phyloP scores from a whole-genome alignment of 2,113 vertebrate genomes.

The Ctenodactylus gundi region DNA sequence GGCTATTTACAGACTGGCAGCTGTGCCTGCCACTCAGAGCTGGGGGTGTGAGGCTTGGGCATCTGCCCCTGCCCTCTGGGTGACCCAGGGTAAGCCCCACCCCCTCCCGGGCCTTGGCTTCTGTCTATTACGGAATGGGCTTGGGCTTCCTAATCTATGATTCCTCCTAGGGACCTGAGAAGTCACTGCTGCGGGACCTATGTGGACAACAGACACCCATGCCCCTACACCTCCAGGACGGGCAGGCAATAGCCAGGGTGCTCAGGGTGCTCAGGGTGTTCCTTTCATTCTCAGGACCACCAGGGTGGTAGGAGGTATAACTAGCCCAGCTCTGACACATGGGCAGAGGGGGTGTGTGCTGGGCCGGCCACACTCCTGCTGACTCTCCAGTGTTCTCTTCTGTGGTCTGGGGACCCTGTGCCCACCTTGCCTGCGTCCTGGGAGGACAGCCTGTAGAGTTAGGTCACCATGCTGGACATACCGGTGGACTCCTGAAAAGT shows the following conservation, averaged over 20 bases:
- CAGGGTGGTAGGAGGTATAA: neutral
- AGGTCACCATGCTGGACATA: neutral
- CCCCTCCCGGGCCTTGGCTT: neutral
- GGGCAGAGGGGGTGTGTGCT: neutral
- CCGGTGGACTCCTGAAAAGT: neutral
- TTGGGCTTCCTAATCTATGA: neutral
- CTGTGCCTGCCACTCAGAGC: conserved; percentile 63
- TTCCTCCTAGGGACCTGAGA: neutral
- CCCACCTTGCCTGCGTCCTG: neutral
- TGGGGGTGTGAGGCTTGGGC: neutral
- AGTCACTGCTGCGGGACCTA: neutral
- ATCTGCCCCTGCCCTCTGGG: conserved; percentile 55
- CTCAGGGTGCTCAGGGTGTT: too few species aligned
- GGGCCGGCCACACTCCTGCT: neutral
- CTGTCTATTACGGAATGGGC: neutral
- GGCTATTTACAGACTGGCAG: conserved; percentile 63
- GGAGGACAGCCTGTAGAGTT: neutral
- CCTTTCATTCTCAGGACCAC: neutral
- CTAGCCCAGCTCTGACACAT: neutral
- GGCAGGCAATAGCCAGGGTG: neutral
- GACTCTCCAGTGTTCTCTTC: neutral
- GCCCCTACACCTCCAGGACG: neutral
- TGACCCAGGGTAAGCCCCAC: conserved; percentile 19
- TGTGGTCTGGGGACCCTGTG: neutral
- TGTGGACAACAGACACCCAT: neutral